Base-by-base conservation (phyloP, 2,113 vertebrate genomes). In the Orientallactaga bullata region DNA sequence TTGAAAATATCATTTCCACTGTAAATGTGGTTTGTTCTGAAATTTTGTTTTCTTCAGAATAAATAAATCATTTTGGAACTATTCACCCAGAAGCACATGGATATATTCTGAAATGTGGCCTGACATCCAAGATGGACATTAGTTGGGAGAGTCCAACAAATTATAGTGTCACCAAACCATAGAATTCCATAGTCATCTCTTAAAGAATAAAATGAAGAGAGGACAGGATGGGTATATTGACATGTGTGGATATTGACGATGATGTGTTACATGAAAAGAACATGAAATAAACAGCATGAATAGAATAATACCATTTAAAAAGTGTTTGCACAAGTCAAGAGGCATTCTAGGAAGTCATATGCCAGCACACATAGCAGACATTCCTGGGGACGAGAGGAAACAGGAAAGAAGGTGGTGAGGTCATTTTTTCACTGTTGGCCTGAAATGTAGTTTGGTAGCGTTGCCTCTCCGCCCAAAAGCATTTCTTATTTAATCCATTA, bases 11-110 rank as follows among this genome's bases (percentile, higher is more conserved):
- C 78, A 72, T 82, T n/a, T 73, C 37, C 68, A 65, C n/a, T 85
- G 86, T 7, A 94, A 93, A 78, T 90, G 55, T 55, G 13, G 8
- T 90, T 94, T 85, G 23, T 82, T 37, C 55, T 78, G 69, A 92
- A 63, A 51, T 85, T 90, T 90, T 81, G 23, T 61, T 80, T 76
- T 20, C 55, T 55, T 69, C 39, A 60, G 23, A 80, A 74, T 58
- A 47, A 87, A 21, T 80, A 47, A 87, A 21, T 80, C 32, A 17
- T 69, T 6, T 77, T 30, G 91, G 21, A 42, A 89, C 79, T 65
- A 20, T 84, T 69, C 1, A 51, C 21, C 5, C n/a, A 65, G 35
- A 86, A 20, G n/a, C 9, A 76, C 18, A 35, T 30, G 10, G 11
- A 39, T 83, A 63, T 60, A 39, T 47, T 18, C 47, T 26, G 20